These are phyloP conservation scores for Ophion ventricosus DNA, from an alignment of 2,888 invertebrate genomes.

Conservation along the genomic window DNA sequence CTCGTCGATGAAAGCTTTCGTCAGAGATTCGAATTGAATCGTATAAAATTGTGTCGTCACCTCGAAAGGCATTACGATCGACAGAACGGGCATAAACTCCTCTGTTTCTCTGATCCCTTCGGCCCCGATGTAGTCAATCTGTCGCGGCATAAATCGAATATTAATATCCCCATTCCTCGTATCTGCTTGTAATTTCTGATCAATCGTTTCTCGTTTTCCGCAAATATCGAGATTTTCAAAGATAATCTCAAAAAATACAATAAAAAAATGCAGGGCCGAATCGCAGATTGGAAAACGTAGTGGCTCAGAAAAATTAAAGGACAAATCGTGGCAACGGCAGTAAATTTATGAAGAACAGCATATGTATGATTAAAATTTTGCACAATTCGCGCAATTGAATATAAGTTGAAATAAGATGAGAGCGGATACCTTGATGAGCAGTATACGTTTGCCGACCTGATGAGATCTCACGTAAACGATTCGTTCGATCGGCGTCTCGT, in stretches of 20 bases:
- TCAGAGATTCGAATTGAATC: slow-evolving; percentile 87
- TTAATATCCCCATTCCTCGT: neutral
- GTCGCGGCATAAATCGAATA: slow-evolving; percentile 12
- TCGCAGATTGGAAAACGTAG: neutral
- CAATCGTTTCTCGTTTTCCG: neutral
- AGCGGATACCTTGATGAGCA: slow-evolving; percentile 85
- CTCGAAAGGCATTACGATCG: slow-evolving; percentile 89
- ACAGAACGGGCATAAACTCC: slow-evolving; percentile 86
- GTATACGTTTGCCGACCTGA: slow-evolving; percentile 86
- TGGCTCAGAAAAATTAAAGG: neutral
- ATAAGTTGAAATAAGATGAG: neutral
- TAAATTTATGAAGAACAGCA: neutral
- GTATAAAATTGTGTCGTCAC: slow-evolving; percentile 88
- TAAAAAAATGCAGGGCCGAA: neutral
- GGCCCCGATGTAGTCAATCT: slow-evolving; percentile 80
- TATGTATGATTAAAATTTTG: neutral
- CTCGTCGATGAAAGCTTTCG: slow-evolving; percentile 88
- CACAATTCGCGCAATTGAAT: neutral
- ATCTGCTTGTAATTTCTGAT: neutral
- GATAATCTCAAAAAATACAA: neutral
- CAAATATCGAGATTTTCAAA: neutral
- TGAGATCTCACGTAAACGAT: slow-evolving; percentile 87
- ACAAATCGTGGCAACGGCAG: neutral
- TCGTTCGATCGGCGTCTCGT: slow-evolving; percentile 84
- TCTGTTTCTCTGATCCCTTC: slow-evolving; percentile 83